Conservation (phyloP, 2,797 vertebrate genomes). For the Enteromius anoplus region DNA sequence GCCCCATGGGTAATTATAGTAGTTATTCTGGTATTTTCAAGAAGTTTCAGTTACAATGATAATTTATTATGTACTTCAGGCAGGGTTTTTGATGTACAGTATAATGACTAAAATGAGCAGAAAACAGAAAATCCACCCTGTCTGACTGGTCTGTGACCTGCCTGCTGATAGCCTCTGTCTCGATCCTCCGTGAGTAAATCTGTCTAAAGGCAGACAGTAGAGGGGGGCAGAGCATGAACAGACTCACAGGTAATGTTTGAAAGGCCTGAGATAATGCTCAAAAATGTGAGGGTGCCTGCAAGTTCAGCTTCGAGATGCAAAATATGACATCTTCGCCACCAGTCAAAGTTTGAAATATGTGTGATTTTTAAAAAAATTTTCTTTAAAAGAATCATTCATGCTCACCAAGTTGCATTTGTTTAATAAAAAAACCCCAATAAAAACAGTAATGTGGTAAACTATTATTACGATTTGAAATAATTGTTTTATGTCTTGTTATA, state of each 20-base stretch:
- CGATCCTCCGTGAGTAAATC: conserved; percentile 34
- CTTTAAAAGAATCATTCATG: not conserved
- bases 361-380: not conserved
- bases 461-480: not conserved
- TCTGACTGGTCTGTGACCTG: conserved; percentile 9
- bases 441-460: not conserved
- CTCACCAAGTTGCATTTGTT: not conserved
- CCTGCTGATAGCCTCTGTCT: conserved; percentile 13
- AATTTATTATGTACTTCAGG: not conserved
- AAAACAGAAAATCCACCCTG: not conserved
- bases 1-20: too few relatives aligned
- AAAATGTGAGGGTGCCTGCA: not conserved
- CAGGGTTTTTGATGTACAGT: conserved; percentile 2
- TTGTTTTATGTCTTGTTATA: not conserved
- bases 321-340: not conserved
- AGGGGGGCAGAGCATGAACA: conserved; percentile 10
- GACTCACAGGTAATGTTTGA: conserved; percentile 30
- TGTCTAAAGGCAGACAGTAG: conserved; percentile 50
- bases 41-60: not conserved
- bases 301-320: not conserved
- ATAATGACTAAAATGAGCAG: not conserved
- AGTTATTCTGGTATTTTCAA: not conserved
- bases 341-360: not conserved
- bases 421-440: not conserved
- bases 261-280: not conserved